Percentiles rank a stretch among this genome's conserved stretches.
Evolutionary conservation across 2,113 vertebrate species (phyloP).

Genomic region (Larimichthys crocea): DNA sequence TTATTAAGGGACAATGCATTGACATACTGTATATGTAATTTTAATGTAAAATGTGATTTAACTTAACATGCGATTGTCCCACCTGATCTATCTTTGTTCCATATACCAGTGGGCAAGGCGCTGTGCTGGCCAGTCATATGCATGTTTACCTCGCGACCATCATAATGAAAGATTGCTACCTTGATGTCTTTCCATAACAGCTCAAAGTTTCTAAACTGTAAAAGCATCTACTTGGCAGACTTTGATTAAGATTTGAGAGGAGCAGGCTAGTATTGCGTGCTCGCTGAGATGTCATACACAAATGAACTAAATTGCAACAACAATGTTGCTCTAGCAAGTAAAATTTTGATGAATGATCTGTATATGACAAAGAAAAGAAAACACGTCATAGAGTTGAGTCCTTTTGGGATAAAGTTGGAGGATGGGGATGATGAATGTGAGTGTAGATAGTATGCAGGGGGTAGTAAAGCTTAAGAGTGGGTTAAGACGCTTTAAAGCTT

Average conservation of each 20-base stretch:
- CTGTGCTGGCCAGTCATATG: background rate
- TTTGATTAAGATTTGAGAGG: too few species aligned
- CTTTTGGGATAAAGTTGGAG: background rate
- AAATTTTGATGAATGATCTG: too few species aligned
- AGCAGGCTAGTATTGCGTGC: too few species aligned
- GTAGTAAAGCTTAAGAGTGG: slow-evolving; percentile 31
- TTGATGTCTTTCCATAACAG: background rate
- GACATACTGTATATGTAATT: background rate
- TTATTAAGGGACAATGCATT: background rate
- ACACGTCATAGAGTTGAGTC: background rate
- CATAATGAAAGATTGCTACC: background rate
- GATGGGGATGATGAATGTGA: slow-evolving; percentile 6
- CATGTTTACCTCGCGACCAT: background rate
- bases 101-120: background rate
- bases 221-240: too few species aligned
- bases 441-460: background rate
- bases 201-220: too few species aligned
- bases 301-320: too few species aligned
- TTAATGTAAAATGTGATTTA: background rate
- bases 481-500: slow-evolving; percentile 33
- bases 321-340: too few species aligned
- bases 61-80: background rate
- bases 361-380: too few species aligned
- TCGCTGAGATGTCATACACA: too few species aligned
- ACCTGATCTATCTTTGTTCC: background rate